Conservation (phyloP, 2,888 invertebrate genomes). For the Lathronympha strigana region DNA sequence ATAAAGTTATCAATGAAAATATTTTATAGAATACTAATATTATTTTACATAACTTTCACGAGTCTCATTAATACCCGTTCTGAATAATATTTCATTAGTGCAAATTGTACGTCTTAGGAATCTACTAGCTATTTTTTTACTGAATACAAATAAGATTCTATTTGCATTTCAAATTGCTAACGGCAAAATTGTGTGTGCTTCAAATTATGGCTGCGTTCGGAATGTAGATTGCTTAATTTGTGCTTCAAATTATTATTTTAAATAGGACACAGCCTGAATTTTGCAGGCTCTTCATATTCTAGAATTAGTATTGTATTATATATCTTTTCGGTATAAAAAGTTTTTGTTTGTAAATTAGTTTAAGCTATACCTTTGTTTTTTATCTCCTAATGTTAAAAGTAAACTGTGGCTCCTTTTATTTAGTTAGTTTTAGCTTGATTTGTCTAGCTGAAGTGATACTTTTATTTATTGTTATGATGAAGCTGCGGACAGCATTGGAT, state of each 20-base stretch:
- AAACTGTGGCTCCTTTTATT: too few species aligned
- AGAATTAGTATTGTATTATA: too few species aligned
- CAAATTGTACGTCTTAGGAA: constrained; percentile 34
- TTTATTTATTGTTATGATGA: too few species aligned
- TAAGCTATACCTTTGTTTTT: too few species aligned
- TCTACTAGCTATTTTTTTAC: constrained; percentile 38
- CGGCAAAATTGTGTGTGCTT: constrained; percentile 40
- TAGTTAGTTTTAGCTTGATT: too few species aligned
- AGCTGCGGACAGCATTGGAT: too few species aligned
- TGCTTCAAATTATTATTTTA: constrained; percentile 36
- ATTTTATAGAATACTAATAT: not conserved
- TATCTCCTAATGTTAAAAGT: too few species aligned
- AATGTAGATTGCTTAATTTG: constrained; percentile 37
- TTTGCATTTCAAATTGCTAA: constrained; percentile 41
- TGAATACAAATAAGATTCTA: constrained; percentile 41
- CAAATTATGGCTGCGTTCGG: constrained; percentile 37
- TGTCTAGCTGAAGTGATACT: too few species aligned
- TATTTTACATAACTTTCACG: constrained; percentile 24
- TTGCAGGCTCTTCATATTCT: not conserved
- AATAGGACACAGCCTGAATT: constrained; percentile 13
- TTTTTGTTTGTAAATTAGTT: too few species aligned
- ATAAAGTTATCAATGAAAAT: not conserved
- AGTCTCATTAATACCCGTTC: constrained; percentile 48
- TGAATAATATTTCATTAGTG: constrained; percentile 49
- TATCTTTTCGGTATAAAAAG: too few species aligned